Percentiles rank a stretch among this genome's conserved stretches.
These are phyloP conservation scores for Narcine bancroftii DNA, from an alignment of 2,113 vertebrate species.

Conservation along the genomic window DNA sequence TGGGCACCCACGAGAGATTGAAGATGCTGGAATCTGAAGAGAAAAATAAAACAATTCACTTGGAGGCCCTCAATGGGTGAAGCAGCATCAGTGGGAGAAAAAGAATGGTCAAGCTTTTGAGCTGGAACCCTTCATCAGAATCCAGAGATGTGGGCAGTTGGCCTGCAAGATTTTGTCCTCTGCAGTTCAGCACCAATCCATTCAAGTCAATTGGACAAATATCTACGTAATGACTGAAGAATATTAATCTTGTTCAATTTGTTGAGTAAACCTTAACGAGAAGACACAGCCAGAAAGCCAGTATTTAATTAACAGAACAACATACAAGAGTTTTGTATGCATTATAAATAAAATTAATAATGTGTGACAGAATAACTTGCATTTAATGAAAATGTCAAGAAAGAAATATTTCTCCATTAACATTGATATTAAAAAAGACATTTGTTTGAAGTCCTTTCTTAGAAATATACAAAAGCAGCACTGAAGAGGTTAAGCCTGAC, in stretches of 20 bases:
- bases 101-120: too few relatives aligned
- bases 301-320: neutral
- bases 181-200: neutral
- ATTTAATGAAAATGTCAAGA: constrained; percentile 12
- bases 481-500: neutral
- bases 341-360: too few relatives aligned
- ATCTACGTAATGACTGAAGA: neutral
- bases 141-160: neutral
- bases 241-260: neutral
- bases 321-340: neutral
- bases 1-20: too few relatives aligned
- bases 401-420: neutral
- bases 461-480: neutral
- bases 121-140: too few relatives aligned
- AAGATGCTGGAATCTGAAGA: too few relatives aligned
- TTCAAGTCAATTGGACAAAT: neutral
- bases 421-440: neutral
- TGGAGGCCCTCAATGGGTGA: too few relatives aligned
- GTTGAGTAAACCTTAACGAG: neutral
- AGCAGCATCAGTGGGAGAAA: too few relatives aligned
- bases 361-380: neutral
- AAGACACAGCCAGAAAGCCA: neutral
- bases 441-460: neutral
- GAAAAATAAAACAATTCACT: too few relatives aligned
- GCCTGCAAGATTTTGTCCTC: neutral